Conservation (phyloP, 2,797 vertebrate species). For the Megaceryle alcyon region DNA sequence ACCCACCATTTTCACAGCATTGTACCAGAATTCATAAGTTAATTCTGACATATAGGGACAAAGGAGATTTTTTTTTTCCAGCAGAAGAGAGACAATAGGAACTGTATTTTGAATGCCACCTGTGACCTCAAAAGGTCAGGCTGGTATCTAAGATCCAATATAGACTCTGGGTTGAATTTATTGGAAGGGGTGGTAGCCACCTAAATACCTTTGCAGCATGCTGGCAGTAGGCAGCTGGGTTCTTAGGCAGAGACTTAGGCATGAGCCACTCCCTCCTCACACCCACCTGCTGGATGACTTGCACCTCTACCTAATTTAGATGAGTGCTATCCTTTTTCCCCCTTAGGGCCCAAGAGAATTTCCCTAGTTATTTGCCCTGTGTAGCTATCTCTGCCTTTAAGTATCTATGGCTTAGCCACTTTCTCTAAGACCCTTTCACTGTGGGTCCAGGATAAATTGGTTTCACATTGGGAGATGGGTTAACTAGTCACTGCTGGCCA, state of each 20-base stretch:
- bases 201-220: background rate
- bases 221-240: constrained; percentile 5
- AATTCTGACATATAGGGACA: background rate
- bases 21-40: background rate
- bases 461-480: background rate
- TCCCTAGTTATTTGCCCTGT: background rate
- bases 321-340: background rate
- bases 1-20: background rate
- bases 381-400: background rate
- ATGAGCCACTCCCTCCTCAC: constrained; percentile 18
- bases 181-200: background rate
- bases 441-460: background rate
- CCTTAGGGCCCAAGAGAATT: constrained; percentile 29
- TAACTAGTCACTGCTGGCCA: background rate
- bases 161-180: background rate
- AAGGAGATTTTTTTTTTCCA: background rate
- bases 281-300: constrained; percentile 33
- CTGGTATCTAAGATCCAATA: background rate
- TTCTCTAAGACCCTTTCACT: background rate
- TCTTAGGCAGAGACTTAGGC: background rate
- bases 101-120: background rate
- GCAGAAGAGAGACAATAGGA: background rate
- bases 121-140: background rate
- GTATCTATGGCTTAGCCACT: background rate
- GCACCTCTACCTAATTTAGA: constrained; percentile 22